Base-by-base conservation (phyloP, 2,888 invertebrate species). In the Zele albiditarsus region DNA sequence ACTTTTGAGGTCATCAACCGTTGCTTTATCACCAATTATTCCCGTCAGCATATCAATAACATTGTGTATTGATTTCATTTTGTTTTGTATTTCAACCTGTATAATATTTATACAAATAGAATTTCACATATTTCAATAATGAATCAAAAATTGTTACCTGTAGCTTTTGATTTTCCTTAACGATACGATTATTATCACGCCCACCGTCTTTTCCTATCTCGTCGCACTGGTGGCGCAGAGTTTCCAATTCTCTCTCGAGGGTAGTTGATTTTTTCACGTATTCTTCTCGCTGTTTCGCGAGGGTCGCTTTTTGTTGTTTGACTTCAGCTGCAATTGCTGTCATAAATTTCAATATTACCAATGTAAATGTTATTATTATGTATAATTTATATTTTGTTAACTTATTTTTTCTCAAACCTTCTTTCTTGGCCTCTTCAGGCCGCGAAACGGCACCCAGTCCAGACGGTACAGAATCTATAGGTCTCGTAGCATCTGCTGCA, bases 41-140 rank as follows among this genome's bases (percentile, higher is more conserved):
- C 94, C 94, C 77, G 94, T 94, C 83, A 97, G 91, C 95, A 96
- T 96, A 86, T 96, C 96, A 84, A 97, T 95, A 27, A 96, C 96
- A 89, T 95, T 95, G 89, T 94, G 93, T 87, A 96, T 95, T 0
- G 96, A 95, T 90, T 94, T 94, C 90, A 94, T 90, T 90, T 95
- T 94, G 86, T 93, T 94, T 89, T 94, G 94, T 83, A 95, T 94
- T 91, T 95, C 95, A 88, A 93, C 91, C 95, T 95, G 91, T 76
- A 89, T 38, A 33, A 70, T 27, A 63, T 38, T n/a, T 8, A 20
- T 25, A 58, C 2, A 28, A 28, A 58, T 74, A 72, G 53, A 72
- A 33, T 6, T 42, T 42, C 12, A 8, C 4, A 8, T n/a, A 20
- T 53, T 5, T 0, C 8, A 23, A 53, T 53, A 20, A n/a, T 23